Evolutionary conservation across 2,797 vertebrate genomes (phyloP).

Genomic region (Varecia variegata): DNA sequence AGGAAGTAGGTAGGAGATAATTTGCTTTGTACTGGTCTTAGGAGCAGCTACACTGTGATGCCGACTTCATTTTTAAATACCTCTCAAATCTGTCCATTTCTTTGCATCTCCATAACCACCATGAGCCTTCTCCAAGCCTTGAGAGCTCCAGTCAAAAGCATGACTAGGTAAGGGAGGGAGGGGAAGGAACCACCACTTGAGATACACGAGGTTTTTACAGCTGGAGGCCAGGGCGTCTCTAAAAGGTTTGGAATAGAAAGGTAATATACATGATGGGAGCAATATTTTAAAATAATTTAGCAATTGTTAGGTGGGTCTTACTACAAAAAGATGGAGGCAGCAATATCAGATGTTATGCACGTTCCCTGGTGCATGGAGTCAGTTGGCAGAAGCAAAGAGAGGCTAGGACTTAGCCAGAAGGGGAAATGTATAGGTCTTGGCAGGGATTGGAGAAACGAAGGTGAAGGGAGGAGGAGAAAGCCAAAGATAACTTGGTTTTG

Average conservation of each 20-base stretch:
- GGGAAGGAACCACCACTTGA: neutral
- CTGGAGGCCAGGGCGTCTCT: neutral
- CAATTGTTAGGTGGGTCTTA: neutral
- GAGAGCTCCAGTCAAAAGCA: neutral
- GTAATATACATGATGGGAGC: rapidly evolving
- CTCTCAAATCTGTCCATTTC: neutral
- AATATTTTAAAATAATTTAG: neutral
- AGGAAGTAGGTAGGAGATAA: neutral
- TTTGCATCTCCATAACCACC: neutral
- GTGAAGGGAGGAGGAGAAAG: neutral
- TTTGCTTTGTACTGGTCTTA: neutral
- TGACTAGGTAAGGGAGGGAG: neutral
- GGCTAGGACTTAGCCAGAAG: neutral
- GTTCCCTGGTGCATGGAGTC: neutral
- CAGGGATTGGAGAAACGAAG: rapidly evolving
- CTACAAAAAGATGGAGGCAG: neutral
- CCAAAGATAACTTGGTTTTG: neutral
- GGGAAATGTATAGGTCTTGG: neutral
- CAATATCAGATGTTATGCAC: too few relatives aligned
- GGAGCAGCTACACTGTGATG: neutral
- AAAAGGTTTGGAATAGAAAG: neutral
- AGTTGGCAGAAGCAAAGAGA: neutral
- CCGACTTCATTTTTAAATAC: neutral
- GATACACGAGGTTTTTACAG: neutral
- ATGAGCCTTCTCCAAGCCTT: neutral